A percentile compares a stretch with the other conserved stretches of the same genome.
Conservation (phyloP, 2,113 vertebrate species). For the Pedionomus torquatus region DNA sequence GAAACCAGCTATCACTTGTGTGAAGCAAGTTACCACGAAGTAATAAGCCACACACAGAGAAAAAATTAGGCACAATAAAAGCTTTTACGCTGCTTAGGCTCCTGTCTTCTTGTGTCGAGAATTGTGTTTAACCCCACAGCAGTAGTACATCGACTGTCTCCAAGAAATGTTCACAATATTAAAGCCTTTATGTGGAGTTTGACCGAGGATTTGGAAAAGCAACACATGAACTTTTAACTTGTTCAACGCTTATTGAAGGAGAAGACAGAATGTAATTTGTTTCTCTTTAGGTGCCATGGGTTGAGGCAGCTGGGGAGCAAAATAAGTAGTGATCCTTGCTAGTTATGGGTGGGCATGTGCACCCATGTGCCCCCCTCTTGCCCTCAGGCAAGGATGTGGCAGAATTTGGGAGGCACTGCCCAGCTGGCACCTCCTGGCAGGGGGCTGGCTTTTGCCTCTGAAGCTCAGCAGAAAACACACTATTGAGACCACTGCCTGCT, state of each 20-base stretch:
- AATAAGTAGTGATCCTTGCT: not conserved
- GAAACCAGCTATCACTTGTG: slow-evolving; percentile 34
- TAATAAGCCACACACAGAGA: slow-evolving; percentile 62
- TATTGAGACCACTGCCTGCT: not conserved
- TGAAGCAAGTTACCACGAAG: not conserved
- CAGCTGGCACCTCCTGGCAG: not conserved
- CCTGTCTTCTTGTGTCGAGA: not conserved
- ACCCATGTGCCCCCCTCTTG: not conserved
- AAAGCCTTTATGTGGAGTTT: not conserved
- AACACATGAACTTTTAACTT: rapidly evolving
- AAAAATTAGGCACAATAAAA: slow-evolving; percentile 12
- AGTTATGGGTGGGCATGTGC: rapidly evolving
- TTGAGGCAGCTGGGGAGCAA: not conserved
- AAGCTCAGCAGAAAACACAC: not conserved
- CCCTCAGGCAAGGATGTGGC: too few species aligned
- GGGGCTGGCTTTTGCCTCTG: not conserved
- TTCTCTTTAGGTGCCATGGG: not conserved
- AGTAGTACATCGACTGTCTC: rapidly evolving
- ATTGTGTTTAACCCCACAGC: not conserved
- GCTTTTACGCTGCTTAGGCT: not conserved
- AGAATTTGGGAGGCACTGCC: not conserved
- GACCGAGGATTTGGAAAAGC: not conserved
- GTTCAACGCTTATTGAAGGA: rapidly evolving
- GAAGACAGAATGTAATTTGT: not conserved
- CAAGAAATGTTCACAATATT: not conserved